Percentiles rank a stretch among this genome's conserved stretches.
Evolutionary conservation across 2,888 invertebrate species (phyloP).

Genomic region (Eustalomyia histrio): DNA sequence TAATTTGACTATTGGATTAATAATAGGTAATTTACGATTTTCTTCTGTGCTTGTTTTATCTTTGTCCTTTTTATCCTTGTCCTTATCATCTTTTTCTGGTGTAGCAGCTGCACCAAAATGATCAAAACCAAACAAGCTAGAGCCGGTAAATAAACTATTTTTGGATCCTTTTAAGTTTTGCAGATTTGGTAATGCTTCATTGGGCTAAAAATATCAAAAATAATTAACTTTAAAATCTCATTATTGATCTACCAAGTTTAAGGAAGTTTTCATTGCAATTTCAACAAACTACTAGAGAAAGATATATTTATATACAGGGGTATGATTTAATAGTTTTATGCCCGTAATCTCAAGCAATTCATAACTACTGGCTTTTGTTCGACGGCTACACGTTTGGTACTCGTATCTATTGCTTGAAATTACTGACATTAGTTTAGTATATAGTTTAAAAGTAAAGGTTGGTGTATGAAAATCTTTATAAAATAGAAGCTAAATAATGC

Average conservation of each 20-base stretch:
- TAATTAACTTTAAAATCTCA: slow-evolving; percentile 1
- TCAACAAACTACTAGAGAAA: slow-evolving; percentile 49
- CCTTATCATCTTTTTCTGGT: slow-evolving; percentile 77
- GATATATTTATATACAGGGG: slow-evolving; percentile 11
- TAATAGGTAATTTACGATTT: slow-evolving; percentile 89
- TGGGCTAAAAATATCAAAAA: slow-evolving; percentile 73
- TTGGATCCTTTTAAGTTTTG: slow-evolving; percentile 83
- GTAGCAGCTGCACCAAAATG: slow-evolving; percentile 75
- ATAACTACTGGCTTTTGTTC: no score
- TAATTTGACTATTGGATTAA: slow-evolving; percentile 91
- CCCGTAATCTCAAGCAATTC: no score
- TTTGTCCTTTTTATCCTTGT: slow-evolving; percentile 75
- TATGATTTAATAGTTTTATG: slow-evolving; percentile 39
- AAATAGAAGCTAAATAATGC: slow-evolving; percentile 30
- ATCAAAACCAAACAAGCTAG: slow-evolving; percentile 77
- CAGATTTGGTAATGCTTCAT: slow-evolving; percentile 78
- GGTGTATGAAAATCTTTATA: not conserved
- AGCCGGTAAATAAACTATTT: slow-evolving; percentile 80
- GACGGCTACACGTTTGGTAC: no score
- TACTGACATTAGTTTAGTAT: not conserved
- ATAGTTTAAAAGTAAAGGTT: not conserved
- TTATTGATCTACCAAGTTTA: not conserved
- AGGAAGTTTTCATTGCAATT: slow-evolving; percentile 11
- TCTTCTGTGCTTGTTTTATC: slow-evolving; percentile 80
- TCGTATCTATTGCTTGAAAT: no score